A percentile compares a stretch with the other conserved stretches of the same genome.
Conservation (phyloP, 1,140 invertebrate species). For the Dinoponera quadriceps region DNA sequence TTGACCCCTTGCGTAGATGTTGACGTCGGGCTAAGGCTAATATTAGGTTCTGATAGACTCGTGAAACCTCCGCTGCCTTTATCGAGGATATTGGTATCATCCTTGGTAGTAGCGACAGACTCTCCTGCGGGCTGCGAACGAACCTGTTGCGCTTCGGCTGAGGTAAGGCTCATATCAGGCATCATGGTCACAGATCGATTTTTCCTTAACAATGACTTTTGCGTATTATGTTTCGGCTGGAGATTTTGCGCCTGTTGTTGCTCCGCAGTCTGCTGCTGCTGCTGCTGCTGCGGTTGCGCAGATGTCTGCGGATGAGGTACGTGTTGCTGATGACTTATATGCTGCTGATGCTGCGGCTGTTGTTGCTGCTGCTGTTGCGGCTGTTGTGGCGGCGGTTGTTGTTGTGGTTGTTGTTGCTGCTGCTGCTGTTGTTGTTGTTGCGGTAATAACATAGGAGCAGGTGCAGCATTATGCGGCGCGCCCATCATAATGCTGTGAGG, state of each 20-base stretch:
- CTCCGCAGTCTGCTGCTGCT: constrained; percentile 82
- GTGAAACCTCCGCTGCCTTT: constrained; percentile 82
- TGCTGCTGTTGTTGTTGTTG: constrained; percentile 83
- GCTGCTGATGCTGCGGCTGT: constrained; percentile 73
- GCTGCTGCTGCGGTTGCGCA: constrained; percentile 78
- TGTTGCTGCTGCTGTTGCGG: constrained; percentile 78
- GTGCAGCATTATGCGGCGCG: constrained; percentile 81
- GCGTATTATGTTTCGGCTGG: constrained; percentile 82
- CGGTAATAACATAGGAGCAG: constrained; percentile 82
- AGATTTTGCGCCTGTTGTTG: constrained; percentile 80
- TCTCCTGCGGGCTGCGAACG: constrained; percentile 84
- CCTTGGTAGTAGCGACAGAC: constrained; percentile 77
- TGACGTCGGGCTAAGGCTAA: constrained; percentile 79
- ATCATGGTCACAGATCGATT: constrained; percentile 85
- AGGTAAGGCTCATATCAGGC: constrained; percentile 85
- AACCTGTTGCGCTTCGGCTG: constrained; percentile 86
- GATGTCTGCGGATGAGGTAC: constrained; percentile 67
- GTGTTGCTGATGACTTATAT: constrained; percentile 73
- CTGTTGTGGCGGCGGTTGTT: constrained; percentile 70
- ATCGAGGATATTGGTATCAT: constrained; percentile 84
- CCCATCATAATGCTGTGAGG: constrained; percentile 93
- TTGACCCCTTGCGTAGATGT: constrained; percentile 68
- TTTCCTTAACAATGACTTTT: constrained; percentile 86
- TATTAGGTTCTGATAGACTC: constrained; percentile 82
- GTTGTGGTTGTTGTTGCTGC: constrained; percentile 79